A percentile compares a stretch with the other conserved stretches of the same genome.
These are phyloP conservation scores for Hystrix brachyura DNA, from an alignment of 2,113 vertebrate species.

Conservation along the genomic window DNA sequence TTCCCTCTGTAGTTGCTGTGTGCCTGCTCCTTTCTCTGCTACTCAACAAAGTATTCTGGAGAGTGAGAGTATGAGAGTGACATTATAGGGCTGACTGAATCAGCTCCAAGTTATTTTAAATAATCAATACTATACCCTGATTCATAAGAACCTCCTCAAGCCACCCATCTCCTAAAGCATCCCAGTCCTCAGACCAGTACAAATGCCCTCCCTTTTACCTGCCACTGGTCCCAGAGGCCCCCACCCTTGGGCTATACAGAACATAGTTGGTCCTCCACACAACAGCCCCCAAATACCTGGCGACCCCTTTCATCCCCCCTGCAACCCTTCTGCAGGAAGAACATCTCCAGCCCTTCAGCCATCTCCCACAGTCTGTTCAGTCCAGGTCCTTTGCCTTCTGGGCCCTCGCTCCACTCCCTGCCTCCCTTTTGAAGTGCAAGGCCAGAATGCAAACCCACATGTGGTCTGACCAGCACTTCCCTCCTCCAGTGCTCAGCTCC, in stretches of 20 bases:
- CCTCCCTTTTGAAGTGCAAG: rapidly evolving
- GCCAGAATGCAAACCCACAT: background rate
- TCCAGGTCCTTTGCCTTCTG: background rate
- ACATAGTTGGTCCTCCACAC: rapidly evolving
- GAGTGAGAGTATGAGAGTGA: background rate
- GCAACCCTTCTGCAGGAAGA: background rate
- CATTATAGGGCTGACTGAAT: background rate
- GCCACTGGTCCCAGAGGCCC: background rate
- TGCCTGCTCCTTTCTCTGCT: background rate
- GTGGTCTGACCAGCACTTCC: too few relatives aligned
- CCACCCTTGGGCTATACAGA: background rate
- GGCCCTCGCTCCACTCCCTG: background rate
- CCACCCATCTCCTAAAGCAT: background rate
- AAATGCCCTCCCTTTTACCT: background rate
- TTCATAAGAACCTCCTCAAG: background rate
- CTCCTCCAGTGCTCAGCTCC: background rate
- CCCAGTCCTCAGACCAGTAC: background rate
- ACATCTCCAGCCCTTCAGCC: background rate
- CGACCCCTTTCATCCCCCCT: background rate
- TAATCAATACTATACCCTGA: background rate
- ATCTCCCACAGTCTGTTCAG: rapidly evolving
- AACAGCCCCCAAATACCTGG: background rate
- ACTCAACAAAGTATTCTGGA: background rate
- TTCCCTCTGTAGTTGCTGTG: background rate
- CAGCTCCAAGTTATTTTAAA: background rate